Evolutionary conservation across 2,888 invertebrate species (phyloP).

Genomic region (Clitarchus hookeri): DNA sequence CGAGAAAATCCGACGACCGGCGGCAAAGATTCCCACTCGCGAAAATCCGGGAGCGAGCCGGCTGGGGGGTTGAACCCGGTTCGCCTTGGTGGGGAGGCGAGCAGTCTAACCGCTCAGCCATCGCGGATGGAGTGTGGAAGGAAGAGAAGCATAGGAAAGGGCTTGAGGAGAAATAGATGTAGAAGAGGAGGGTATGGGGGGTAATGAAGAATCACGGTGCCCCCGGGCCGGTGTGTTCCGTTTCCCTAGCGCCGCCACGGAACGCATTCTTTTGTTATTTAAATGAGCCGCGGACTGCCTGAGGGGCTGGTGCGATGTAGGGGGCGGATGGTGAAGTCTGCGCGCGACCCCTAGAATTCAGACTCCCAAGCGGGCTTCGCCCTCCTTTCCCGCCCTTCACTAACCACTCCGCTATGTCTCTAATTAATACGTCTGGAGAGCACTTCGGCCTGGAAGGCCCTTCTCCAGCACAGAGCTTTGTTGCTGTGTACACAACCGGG

Average conservation of each 20-base stretch:
- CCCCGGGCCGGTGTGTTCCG: background rate
- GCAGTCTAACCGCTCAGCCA: too few relatives aligned
- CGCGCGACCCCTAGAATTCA: background rate
- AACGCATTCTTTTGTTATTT: constrained; percentile 11
- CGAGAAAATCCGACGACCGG: too few relatives aligned
- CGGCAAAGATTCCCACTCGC: too few relatives aligned
- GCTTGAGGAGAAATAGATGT: background rate
- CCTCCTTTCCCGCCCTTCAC: background rate
- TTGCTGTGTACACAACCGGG: background rate
- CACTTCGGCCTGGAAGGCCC: background rate
- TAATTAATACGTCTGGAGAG: constrained; percentile 1
- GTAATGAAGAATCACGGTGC: constrained; percentile 3
- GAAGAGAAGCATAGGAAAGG: background rate
- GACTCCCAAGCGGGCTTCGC: background rate
- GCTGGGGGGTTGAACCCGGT: too few relatives aligned
- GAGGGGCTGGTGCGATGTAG: too few relatives aligned
- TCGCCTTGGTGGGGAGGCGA: too few relatives aligned
- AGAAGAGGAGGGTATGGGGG: background rate
- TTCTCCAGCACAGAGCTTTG: background rate
- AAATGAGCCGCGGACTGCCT: background rate
- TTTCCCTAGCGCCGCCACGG: background rate
- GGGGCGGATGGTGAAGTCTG: too few relatives aligned
- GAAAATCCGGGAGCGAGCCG: too few relatives aligned
- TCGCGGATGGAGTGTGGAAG: background rate
- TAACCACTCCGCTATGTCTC: background rate